A percentile compares a stretch with the other conserved stretches of the same genome.
phyloP scores from a whole-genome alignment of 64 coral and sea anemone genomes.

The Montipora sp. region DNA sequence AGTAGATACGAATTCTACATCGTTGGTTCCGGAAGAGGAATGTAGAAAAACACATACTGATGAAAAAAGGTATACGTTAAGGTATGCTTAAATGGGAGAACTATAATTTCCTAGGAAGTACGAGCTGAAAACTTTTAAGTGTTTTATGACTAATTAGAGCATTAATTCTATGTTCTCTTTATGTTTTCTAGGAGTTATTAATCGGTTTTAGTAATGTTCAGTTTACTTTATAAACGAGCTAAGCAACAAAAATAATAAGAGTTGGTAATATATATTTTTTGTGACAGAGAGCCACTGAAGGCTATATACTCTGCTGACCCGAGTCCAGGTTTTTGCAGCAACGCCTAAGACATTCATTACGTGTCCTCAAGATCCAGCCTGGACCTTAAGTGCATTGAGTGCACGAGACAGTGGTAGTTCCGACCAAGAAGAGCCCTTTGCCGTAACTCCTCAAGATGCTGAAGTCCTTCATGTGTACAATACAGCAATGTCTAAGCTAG shows the following conservation, averaged over 20 bases:
- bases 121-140: slow-evolving; percentile 6
- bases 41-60: background rate
- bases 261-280: background rate
- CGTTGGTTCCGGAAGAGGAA: background rate
- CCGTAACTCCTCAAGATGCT: background rate
- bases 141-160: background rate
- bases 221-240: background rate
- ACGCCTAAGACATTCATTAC: background rate
- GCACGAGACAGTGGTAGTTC: slow-evolving; percentile 7
- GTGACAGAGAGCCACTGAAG: background rate
- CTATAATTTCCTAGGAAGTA: slow-evolving; percentile 5
- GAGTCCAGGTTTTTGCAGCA: slow-evolving; percentile 24
- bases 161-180: background rate
- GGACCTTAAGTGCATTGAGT: slow-evolving; percentile 18
- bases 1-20: background rate
- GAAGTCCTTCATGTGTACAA: slow-evolving; percentile 23
- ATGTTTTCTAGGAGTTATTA: background rate
- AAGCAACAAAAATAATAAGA: slow-evolving; percentile 18
- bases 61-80: background rate
- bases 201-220: background rate
- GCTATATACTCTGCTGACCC: slow-evolving; percentile 26
- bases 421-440: background rate
- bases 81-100: slow-evolving; percentile 18
- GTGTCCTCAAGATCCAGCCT: slow-evolving; percentile 26
- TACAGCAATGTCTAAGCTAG: slow-evolving; percentile 34